Evolutionary conservation across 2,113 vertebrate species (phyloP).

Genomic region (Cisticola juncidis): DNA sequence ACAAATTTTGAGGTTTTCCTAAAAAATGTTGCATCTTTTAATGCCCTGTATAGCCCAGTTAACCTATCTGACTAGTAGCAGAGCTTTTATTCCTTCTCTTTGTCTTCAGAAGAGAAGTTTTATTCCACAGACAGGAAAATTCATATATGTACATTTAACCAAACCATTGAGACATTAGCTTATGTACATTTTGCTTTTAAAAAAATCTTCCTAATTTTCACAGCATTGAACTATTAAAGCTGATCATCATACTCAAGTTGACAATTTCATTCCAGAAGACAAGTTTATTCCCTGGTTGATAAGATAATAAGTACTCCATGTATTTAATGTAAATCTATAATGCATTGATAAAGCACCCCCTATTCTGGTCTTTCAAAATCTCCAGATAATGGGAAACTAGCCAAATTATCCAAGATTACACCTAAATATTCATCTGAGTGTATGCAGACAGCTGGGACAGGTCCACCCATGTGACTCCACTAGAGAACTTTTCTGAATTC

Average conservation of each 20-base stretch:
- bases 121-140: background rate
- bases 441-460: background rate
- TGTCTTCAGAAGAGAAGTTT: background rate
- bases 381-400: background rate
- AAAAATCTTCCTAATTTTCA: background rate
- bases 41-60: background rate
- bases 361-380: background rate
- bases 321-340: background rate
- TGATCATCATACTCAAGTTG: background rate
- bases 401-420: background rate
- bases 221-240: background rate
- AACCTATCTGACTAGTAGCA: background rate
- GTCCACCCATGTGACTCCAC: background rate
- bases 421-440: background rate
- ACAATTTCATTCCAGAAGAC: background rate
- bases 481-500: background rate
- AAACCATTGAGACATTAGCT: background rate
- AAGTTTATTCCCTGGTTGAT: background rate
- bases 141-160: background rate
- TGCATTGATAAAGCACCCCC: background rate
- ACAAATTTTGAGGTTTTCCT: background rate
- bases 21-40: background rate
- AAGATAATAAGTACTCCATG: background rate
- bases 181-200: background rate
- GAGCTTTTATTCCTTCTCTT: background rate